A percentile compares a stretch with the other conserved stretches of the same genome.
These are phyloP conservation scores for Meghimatium bilineatum DNA, from an alignment of 2,888 invertebrate genomes.

Conservation along the genomic window DNA sequence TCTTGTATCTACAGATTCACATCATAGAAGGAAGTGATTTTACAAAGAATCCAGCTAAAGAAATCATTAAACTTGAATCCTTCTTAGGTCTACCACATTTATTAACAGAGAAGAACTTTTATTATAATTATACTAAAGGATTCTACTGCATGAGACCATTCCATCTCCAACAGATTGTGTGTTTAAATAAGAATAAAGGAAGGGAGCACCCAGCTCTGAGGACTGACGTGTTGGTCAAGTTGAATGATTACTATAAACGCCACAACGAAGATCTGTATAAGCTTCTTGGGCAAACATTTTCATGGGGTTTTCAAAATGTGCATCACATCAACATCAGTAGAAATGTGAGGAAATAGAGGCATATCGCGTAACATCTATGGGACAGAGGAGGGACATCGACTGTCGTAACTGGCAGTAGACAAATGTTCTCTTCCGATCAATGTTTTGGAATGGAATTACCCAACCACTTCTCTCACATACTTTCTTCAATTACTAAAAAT, in stretches of 20 bases:
- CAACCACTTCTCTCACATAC: no score
- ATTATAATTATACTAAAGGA: slow-evolving; percentile 33
- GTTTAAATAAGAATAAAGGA: slow-evolving; percentile 18
- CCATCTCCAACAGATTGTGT: background rate
- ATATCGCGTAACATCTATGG: no score
- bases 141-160: slow-evolving; percentile 37
- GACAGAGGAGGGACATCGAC: no score
- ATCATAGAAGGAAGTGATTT: slow-evolving; percentile 27
- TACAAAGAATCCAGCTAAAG: slow-evolving; percentile 8
- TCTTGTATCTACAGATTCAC: slow-evolving; percentile 32
- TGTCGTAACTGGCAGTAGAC: no score
- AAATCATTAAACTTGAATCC: slow-evolving; percentile 25
- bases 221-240: background rate
- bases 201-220: slow-evolving; percentile 7
- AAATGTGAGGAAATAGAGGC: no score
- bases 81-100: slow-evolving; percentile 34
- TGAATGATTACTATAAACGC: slow-evolving; percentile 22
- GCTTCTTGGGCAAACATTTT: slow-evolving; percentile 22
- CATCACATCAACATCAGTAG: no score
- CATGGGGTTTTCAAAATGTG: slow-evolving; percentile 7
- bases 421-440: no score
- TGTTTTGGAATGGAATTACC: no score
- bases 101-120: slow-evolving; percentile 25
- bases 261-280: slow-evolving; percentile 34
- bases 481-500: no score